A percentile compares a stretch with the other conserved stretches of the same genome.
These are phyloP conservation scores for Ips nitidus DNA, from an alignment of 1,140 invertebrate genomes.

Conservation along the genomic window DNA sequence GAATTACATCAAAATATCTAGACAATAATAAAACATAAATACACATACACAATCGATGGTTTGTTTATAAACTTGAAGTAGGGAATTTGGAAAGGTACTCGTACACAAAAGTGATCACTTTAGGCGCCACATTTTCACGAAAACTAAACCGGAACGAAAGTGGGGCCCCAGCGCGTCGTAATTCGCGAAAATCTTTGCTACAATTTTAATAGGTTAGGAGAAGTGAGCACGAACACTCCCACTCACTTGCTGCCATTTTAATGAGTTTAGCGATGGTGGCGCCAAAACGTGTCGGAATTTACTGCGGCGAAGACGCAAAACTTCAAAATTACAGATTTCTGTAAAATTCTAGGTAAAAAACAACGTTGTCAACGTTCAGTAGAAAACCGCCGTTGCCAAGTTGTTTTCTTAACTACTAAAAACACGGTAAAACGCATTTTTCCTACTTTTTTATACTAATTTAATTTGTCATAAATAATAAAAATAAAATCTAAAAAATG, in stretches of 20 bases:
- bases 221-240: conserved; percentile 14
- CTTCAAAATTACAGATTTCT: not conserved
- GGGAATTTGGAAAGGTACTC: not conserved
- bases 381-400: too few relatives aligned
- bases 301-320: not conserved
- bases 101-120: not conserved
- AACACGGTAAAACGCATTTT: too few relatives aligned
- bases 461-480: too few relatives aligned
- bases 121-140: not conserved
- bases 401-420: too few relatives aligned
- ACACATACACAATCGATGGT: conserved; percentile 5
- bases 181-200: conserved; percentile 5
- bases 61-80: conserved; percentile 10
- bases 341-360: too few relatives aligned
- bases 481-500: too few relatives aligned
- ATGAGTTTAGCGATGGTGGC: not conserved
- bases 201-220: conserved; percentile 14
- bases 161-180: not conserved
- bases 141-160: not conserved
- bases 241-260: conserved; percentile 6
- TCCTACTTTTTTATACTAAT: too few relatives aligned
- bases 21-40: too few relatives aligned
- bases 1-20: too few relatives aligned
- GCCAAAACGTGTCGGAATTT: not conserved
- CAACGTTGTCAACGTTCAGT: too few relatives aligned